Evolutionary conservation across 2,797 vertebrate genomes (phyloP).

Genomic region (Gila robusta): DNA sequence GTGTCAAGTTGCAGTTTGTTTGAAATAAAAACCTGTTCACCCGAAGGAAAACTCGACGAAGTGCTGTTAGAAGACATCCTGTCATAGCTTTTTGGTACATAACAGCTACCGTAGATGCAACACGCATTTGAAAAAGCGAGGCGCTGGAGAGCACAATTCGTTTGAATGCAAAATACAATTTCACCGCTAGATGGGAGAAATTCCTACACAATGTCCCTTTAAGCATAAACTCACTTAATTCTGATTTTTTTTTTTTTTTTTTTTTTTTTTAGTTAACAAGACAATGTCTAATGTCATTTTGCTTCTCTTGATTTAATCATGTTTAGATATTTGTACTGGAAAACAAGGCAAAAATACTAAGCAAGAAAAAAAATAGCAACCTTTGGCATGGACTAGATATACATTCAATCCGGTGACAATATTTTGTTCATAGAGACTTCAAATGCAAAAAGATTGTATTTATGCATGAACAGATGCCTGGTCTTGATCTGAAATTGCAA

Average conservation of each 20-base stretch:
- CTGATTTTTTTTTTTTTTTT: too few species aligned
- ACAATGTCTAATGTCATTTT: background rate
- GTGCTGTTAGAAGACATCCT: too few species aligned
- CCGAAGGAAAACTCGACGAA: too few species aligned
- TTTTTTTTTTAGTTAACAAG: background rate
- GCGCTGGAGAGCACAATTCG: too few species aligned
- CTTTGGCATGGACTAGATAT: background rate
- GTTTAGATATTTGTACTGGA: background rate
- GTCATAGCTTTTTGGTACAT: too few species aligned
- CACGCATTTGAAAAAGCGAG: too few species aligned
- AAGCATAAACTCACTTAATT: background rate
- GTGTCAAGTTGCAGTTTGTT: too few species aligned
- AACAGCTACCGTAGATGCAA: too few species aligned
- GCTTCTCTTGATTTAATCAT: background rate
- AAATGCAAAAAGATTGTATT: background rate
- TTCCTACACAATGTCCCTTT: too few species aligned
- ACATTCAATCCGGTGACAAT: background rate
- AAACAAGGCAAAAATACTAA: background rate
- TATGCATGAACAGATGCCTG: constrained; percentile 4
- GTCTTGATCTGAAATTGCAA: background rate
- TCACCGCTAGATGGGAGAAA: too few species aligned
- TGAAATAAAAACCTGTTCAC: too few species aligned
- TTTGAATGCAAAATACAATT: too few species aligned
- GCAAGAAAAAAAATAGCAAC: background rate
- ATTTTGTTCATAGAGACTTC: background rate